Base-by-base conservation (phyloP, 2,797 vertebrate genomes). In the Sebastes hubbsi region DNA sequence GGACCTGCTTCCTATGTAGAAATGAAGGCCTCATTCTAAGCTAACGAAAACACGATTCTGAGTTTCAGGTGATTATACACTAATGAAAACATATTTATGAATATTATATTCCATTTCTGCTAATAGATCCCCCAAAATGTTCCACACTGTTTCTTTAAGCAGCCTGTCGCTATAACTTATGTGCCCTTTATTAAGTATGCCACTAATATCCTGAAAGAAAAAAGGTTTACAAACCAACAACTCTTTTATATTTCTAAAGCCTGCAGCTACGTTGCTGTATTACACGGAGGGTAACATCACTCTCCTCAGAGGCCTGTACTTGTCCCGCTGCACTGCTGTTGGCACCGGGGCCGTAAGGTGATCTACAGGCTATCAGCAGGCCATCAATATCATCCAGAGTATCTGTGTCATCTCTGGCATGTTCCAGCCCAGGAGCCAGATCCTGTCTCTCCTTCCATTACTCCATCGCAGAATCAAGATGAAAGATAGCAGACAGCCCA, bases 371-470 rank as follows among this genome's bases (percentile, higher is more conserved):
- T 89, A 94, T 92, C 92, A 92, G 72, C 87, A 79, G 89, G 84
- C 86, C 89, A 92, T 93, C 91, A 77, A 78, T 87, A 91, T 92
- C 90, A 89, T 88, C 69, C 84, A 34, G 82, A 65, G 84, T 92
- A 93, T 94, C 91, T 82, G 82, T 93, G 89, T 89, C 91, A 94
- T 94, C 90, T 93, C 83, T 80, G 92, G 92, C 92, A 94, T 93
- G 91, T 92, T 90, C 92, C 91, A 84, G 65, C 84, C 63, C 60
- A 80, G 38, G 73, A 81, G 88, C 86, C 93, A 93, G 80, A 80
- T 79, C 78, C 59, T 80, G 81, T 77, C 84, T 89, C 75, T 58
- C 65, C 88, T 92, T 91, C 90, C 90, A 92, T 89, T 84, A 76
- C 89, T 77, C 38, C 86, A 83, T 91, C 87, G 36, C 68, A 12